Evolutionary conservation across 2,888 invertebrate genomes (phyloP).

Genomic region (Cyrtodaria siliqua): DNA sequence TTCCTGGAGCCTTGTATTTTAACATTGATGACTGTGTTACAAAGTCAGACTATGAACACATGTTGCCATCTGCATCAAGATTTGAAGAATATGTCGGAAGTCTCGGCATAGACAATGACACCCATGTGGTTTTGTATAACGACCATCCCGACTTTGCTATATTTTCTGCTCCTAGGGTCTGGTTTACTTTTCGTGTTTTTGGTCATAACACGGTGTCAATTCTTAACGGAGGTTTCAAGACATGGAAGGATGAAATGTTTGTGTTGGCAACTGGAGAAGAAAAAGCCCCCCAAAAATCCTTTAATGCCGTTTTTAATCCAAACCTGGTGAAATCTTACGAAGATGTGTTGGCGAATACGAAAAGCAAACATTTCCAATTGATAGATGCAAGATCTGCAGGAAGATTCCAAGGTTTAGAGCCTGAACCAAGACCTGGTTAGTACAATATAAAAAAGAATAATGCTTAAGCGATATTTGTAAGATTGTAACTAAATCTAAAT

Average conservation of each 20-base stretch:
- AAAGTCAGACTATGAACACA: constrained; percentile 73
- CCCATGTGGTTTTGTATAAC: constrained; percentile 83
- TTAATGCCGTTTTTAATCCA: constrained; percentile 68
- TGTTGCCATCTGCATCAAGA: constrained; percentile 74
- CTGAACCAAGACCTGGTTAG: constrained; percentile 82
- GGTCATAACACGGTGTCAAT: constrained; percentile 80
- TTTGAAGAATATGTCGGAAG: constrained; percentile 81
- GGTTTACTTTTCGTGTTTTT: constrained; percentile 83
- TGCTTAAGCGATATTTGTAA: too few species aligned
- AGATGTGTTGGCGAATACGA: constrained; percentile 77
- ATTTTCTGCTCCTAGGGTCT: constrained; percentile 80
- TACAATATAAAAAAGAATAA: too few species aligned
- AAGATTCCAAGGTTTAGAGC: constrained; percentile 79
- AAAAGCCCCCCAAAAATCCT: constrained; percentile 51
- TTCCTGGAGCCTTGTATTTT: constrained; percentile 83
- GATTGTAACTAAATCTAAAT: too few species aligned
- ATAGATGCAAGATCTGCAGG: constrained; percentile 81
- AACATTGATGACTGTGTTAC: constrained; percentile 82
- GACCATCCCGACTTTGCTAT: constrained; percentile 74
- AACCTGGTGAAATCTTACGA: constrained; percentile 75
- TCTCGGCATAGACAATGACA: constrained; percentile 79
- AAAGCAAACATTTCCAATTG: constrained; percentile 68
- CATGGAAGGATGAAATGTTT: constrained; percentile 73
- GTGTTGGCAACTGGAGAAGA: constrained; percentile 58
- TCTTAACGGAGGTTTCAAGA: constrained; percentile 80